phyloP scores from a whole-genome alignment of 2,797 vertebrate genomes.

The Diglossa cyanea region DNA sequence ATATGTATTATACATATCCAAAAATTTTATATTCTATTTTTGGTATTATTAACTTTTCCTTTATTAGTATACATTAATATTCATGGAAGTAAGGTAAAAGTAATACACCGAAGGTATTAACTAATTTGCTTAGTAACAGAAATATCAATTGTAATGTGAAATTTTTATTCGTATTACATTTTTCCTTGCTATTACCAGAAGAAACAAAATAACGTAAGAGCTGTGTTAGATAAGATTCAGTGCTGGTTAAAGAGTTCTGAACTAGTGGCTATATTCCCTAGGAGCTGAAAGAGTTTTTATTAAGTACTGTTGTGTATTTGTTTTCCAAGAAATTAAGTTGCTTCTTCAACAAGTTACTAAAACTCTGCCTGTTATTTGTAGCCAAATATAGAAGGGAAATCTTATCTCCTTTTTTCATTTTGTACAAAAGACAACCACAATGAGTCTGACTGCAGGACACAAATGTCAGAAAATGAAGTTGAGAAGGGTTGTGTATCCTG shows the following conservation, averaged over 20 bases:
- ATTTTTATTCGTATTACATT: neutral
- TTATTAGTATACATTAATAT: constrained; percentile 53
- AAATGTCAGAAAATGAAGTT: neutral
- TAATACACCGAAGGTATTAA: constrained; percentile 54
- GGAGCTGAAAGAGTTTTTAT: constrained; percentile 20
- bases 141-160: constrained; percentile 50
- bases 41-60: constrained; percentile 45
- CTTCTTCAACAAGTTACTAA: constrained; percentile 24
- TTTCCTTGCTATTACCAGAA: neutral
- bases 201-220: constrained; percentile 57
- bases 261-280: constrained; percentile 46
- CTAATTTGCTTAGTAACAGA: constrained; percentile 59
- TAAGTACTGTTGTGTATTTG: constrained; percentile 5
- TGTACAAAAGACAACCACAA: neutral
- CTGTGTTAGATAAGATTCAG: constrained; percentile 57
- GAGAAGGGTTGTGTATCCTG: neutral
- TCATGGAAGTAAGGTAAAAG: constrained; percentile 43
- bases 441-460: neutral
- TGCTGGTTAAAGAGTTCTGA: constrained; percentile 26
- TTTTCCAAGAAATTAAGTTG: constrained; percentile 26
- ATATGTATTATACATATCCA: constrained; percentile 26
- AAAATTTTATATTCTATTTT: constrained; percentile 63
- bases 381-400: neutral
- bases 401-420: neutral
- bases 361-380: neutral